Percentiles rank a stretch among this genome's conserved stretches.
phyloP scores from a whole-genome alignment of 2,113 vertebrate genomes.

The Notarius lentiginosus region DNA sequence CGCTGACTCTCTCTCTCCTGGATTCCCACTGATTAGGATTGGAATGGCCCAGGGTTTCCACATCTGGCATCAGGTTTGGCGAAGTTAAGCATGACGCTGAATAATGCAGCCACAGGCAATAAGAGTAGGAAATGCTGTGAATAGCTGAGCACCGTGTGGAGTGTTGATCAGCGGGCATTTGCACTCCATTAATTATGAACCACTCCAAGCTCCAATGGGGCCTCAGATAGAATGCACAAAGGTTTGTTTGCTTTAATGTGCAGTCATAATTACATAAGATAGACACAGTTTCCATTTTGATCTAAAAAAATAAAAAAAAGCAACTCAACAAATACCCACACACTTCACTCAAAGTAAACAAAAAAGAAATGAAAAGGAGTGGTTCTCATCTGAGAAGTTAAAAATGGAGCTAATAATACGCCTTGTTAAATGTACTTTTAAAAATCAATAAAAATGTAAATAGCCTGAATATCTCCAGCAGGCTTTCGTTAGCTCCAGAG shows the following conservation, averaged over 20 bases:
- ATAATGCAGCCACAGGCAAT: conserved; percentile 14
- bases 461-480: conserved; percentile 40
- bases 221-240: conserved; percentile 72
- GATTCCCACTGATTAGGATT: conserved; percentile 15
- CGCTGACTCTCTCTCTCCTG: conserved; percentile 10
- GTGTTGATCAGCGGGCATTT: conserved; percentile 67
- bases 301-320: conserved; percentile 65
- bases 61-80: conserved; percentile 17
- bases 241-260: conserved; percentile 76
- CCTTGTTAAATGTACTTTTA: conserved; percentile 49
- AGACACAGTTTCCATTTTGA: conserved; percentile 75
- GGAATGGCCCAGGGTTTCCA: conserved; percentile 28
- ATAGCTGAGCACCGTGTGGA: conserved; percentile 21
- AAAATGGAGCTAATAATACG: conserved; percentile 22
- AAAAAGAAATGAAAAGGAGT: neutral
- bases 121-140: conserved; percentile 11
- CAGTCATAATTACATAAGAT: conserved; percentile 77
- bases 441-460: conserved; percentile 56
- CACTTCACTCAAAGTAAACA: conserved; percentile 64
- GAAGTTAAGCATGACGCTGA: neutral
- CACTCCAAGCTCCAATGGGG: conserved; percentile 67
- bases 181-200: conserved; percentile 68
- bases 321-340: conserved; percentile 67
- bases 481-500: conserved; percentile 41
- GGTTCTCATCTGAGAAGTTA: neutral